Conservation (phyloP, 2,113 vertebrate species). For the Penelope pileata region DNA sequence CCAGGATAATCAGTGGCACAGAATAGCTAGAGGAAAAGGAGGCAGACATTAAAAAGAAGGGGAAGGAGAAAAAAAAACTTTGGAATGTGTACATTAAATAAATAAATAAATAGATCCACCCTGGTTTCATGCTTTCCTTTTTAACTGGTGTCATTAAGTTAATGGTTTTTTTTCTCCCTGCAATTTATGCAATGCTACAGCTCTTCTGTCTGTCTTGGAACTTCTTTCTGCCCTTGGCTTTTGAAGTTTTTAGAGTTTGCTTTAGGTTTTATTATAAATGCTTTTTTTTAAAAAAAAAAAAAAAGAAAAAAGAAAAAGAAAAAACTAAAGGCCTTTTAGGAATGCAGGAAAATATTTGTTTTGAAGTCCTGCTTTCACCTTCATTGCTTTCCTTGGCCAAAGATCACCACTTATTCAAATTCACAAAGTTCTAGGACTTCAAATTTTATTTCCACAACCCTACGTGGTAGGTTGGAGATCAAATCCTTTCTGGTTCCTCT, state of each 20-base stretch:
- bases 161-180: not conserved
- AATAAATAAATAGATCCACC: not conserved
- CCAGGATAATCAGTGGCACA: slow-evolving; percentile 49
- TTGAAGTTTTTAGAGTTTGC: slow-evolving; percentile 55
- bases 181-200: slow-evolving; percentile 11
- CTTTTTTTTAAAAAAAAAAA: too few relatives aligned
- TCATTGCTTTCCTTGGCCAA: slow-evolving; percentile 62
- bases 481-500: slow-evolving; percentile 12
- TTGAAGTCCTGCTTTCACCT: slow-evolving; percentile 70
- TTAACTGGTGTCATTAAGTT: slow-evolving; percentile 19
- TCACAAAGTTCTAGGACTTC: slow-evolving; percentile 53
- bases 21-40: slow-evolving; percentile 9
- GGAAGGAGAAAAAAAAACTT: not conserved
- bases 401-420: slow-evolving; percentile 41
- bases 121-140: slow-evolving; percentile 16
- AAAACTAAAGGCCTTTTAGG: slow-evolving; percentile 67
- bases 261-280: slow-evolving; percentile 66
- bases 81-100: not conserved
- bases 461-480: slow-evolving; percentile 36
- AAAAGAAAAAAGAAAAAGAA: too few relatives aligned
- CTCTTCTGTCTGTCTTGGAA: slow-evolving; percentile 51
- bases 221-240: slow-evolving; percentile 51
- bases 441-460: slow-evolving; percentile 39
- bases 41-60: not conserved
- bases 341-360: slow-evolving; percentile 74